Conservation (phyloP, 92 coral and sea anemone species). For the Porites cylindrica region DNA sequence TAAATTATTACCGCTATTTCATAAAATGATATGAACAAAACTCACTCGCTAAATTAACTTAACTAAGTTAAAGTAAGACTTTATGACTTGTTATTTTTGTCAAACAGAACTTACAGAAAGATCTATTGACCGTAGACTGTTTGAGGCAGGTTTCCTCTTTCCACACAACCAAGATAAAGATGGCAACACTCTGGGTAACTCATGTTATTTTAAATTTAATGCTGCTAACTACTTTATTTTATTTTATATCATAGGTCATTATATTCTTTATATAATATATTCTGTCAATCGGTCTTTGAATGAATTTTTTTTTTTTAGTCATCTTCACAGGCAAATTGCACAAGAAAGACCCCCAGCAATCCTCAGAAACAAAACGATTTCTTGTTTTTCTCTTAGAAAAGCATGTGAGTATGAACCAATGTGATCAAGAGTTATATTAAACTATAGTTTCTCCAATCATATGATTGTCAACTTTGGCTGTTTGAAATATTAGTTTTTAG, state of each 20-base stretch:
- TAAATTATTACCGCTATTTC: no score
- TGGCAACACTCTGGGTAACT: conserved; percentile 80
- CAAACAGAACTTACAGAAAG: conserved; percentile 83
- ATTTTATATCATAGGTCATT: no score
- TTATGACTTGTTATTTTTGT: not conserved
- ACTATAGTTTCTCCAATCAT: not conserved
- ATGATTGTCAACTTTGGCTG: not conserved
- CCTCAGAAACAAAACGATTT: conserved; percentile 70
- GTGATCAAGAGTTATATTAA: not conserved
- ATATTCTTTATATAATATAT: no score
- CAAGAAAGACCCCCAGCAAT: conserved; percentile 81
- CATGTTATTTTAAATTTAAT: no score
- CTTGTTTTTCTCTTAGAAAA: conserved; percentile 84
- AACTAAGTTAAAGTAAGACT: no score
- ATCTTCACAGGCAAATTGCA: conserved; percentile 75
- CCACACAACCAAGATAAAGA: conserved; percentile 86
- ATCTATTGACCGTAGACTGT: conserved; percentile 78
- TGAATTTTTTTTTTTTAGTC: conserved; percentile 43
- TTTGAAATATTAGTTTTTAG: no score
- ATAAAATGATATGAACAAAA: no score
- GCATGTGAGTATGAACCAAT: conserved; percentile 74
- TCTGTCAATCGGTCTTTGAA: not conserved
- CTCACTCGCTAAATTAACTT: no score
- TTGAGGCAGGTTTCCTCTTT: conserved; percentile 87
- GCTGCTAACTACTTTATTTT: not conserved